Evolutionary conservation across 2,888 invertebrate species (phyloP), one percentile per base, ranked within the genome.

Genomic region (Epinotia demarniana): DNA sequence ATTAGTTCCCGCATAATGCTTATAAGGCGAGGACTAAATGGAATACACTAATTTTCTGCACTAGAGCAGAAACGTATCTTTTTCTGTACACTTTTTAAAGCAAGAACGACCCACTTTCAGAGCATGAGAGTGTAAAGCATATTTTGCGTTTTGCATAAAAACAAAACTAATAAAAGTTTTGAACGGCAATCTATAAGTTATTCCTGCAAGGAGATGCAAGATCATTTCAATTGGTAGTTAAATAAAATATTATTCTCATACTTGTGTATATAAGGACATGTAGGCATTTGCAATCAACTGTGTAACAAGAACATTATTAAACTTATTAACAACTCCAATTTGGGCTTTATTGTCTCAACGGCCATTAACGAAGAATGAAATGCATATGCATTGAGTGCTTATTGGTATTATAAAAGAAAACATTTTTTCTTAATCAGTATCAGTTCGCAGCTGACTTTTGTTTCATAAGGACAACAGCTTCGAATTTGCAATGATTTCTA

Each of bases 381-480:
- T 79, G 79, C 77, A 77, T 81, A 63, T 73, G 80, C 81, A 81
- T 81, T 80, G 78, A 74, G 77, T 77, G 76, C 77, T 80, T 79
- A 67, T 19, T 61, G 70, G 66, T 77, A 76, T 79, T 81, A 82
- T 82, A 82, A 83, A 82, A 80, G 79, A 74, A 73, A 72, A 71
- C 64, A 63, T 68, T 77, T 67, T 79, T 75, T 71, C 58, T 70
- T 64, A 72, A 73, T 73, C 76, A 77, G 77, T 80, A 82, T 83
- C 82, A 83, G 80, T 83, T 67, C 61, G 73, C 57, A 67, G 70
- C 68, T 77, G 75, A 13, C 63, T 53, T 77, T 78, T 69, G 78
- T 76, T 75, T 74, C 68, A 61, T 64, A 60, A 73, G 60, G 70
- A 67, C 57, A 19, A 57, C 39, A 33, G 13, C 9, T 12, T 16